Evolutionary conservation across 2,888 invertebrate genomes (phyloP), one percentile per base, ranked within the genome.

Genomic region (Platycheirus albimanus): DNA sequence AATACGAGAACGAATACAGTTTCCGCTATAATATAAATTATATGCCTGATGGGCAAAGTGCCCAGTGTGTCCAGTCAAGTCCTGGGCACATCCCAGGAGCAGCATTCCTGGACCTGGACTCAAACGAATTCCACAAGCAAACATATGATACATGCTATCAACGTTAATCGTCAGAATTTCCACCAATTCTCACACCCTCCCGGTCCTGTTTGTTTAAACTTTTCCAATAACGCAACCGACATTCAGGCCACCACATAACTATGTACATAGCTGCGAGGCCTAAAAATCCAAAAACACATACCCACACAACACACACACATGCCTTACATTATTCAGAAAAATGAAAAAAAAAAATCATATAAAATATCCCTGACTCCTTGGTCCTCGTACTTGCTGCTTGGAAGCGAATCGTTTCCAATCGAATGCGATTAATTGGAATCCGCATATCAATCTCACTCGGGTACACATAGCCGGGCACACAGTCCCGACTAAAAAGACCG

Each of bases 361-460:
- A n/a, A n/a, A 36, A 43, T 38, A 36, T 28, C 19, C 45, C 30
- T 17, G 43, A n/a, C 8, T 19, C 51, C n/a, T 24, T 33, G 30
- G 17, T 11, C 2, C 58, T 45, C 1, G 11, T 1, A 17, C 13
- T 30, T 28, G 24, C 63, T 72, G 43, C 49, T 38, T n/a, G 10
- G 64, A 74, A 83, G 56, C 72, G 83, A 78, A 83, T 72, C 67
- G 45, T 74, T 83, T 74, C 72, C 78, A 78, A 83, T 83, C 83
- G 83, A 78, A 83, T 83, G 69, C 83, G 83, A 83, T 83, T 83
- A 83, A 83, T 83, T 83, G 78, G 83, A 78, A 83, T 83, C 69
- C 83, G 78, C 83, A 83, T 83, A 83, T 83, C 83, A 83, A 83
- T 78, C 83, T 83, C 78, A 20, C 61, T 71, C 58, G n/a, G 43